Evolutionary conservation across 2,113 vertebrate genomes (phyloP).

Genomic region (Marmota flaviventris): DNA sequence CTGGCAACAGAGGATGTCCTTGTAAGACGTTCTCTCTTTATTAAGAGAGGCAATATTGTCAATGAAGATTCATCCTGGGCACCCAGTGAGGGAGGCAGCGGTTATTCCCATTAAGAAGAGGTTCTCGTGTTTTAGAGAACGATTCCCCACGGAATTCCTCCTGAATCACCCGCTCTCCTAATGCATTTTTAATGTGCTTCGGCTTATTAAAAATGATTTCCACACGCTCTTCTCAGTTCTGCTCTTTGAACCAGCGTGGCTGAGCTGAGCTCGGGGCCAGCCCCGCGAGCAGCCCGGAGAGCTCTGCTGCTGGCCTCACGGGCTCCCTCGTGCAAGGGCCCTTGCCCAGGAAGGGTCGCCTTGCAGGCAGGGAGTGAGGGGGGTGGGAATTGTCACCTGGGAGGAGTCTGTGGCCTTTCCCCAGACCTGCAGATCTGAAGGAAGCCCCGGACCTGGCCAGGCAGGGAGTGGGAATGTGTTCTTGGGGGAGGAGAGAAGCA

Average conservation of each 20-base stretch:
- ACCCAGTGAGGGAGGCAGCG: background rate
- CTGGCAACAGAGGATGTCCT: background rate
- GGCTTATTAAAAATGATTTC: conserved; percentile 37
- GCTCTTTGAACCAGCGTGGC: accelerated
- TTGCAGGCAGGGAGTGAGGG: accelerated
- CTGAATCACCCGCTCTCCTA: background rate
- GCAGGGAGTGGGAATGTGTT: accelerated
- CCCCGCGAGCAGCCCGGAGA: accelerated
- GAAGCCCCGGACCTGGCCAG: background rate
- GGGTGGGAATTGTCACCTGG: accelerated
- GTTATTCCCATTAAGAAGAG: background rate
- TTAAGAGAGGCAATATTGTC: background rate
- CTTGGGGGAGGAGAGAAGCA: accelerated
- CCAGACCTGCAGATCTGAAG: background rate
- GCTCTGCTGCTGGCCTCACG: background rate
- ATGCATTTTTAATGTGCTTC: conserved; percentile 47
- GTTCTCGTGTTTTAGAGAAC: background rate
- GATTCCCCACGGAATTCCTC: background rate
- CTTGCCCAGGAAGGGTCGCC: background rate
- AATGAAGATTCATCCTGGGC: background rate
- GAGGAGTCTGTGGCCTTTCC: background rate
- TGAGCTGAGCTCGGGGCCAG: accelerated
- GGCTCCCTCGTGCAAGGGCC: accelerated
- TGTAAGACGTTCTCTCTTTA: background rate
- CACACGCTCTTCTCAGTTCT: accelerated